A percentile compares a stretch with the other conserved stretches of the same genome.
Conservation (phyloP, 1,140 invertebrate genomes). For the Lethocerus indicus region DNA sequence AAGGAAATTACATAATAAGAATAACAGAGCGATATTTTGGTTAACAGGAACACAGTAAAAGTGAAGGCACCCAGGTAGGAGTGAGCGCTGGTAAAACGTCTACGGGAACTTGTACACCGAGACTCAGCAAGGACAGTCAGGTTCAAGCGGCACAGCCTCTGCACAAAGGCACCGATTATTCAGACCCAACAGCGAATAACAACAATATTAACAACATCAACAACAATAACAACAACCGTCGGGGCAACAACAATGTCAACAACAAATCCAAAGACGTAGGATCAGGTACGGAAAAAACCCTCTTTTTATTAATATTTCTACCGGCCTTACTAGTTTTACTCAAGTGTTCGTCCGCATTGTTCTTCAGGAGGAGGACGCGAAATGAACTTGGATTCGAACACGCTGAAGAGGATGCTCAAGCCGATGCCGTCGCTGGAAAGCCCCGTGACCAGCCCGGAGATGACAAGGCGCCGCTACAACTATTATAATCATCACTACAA, state of each 20-base stretch:
- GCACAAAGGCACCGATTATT: background rate
- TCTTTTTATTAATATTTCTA: too few species aligned
- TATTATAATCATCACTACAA: slow-evolving; percentile 34
- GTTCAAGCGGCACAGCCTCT: slow-evolving; percentile 3
- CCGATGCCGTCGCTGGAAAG: slow-evolving; percentile 76
- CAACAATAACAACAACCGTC: slow-evolving; percentile 23
- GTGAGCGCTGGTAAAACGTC: slow-evolving; percentile 25
- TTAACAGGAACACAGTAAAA: too few species aligned
- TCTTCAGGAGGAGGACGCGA: slow-evolving; percentile 17
- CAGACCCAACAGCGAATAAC: slow-evolving; percentile 18
- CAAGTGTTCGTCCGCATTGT: too few species aligned
- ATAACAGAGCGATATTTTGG: too few species aligned
- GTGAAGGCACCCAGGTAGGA: slow-evolving; percentile 63
- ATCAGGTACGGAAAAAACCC: too few species aligned
- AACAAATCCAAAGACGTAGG: slow-evolving; percentile 14
- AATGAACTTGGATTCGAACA: slow-evolving; percentile 56
- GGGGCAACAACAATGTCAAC: slow-evolving; percentile 17
- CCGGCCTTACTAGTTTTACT: too few species aligned
- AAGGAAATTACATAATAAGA: background rate
- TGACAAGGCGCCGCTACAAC: slow-evolving; percentile 49
- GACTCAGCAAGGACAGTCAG: slow-evolving; percentile 13
- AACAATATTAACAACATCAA: slow-evolving; percentile 21
- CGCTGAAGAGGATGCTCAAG: slow-evolving; percentile 83
- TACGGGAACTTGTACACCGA: slow-evolving; percentile 21
- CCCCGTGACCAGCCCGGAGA: slow-evolving; percentile 74